phyloP scores from a whole-genome alignment of 2,797 vertebrate genomes.

The Pseudochirops cupreus region DNA sequence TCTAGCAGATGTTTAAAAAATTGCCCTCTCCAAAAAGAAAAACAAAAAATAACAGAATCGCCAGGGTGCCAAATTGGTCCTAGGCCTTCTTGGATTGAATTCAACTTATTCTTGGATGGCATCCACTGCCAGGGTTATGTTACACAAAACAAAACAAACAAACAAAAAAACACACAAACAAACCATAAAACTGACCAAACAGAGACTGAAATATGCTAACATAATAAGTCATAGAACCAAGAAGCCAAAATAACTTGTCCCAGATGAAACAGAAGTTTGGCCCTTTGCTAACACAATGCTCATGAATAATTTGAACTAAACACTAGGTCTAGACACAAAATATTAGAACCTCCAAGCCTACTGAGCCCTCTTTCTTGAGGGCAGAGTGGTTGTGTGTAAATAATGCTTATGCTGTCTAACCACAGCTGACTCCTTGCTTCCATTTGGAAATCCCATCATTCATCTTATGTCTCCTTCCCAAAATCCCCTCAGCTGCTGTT shows the following conservation, averaged over 20 bases:
- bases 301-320: not conserved
- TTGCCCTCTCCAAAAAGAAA: not conserved
- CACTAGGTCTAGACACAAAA: not conserved
- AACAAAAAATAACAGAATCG: not conserved
- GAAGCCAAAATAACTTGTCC: not conserved
- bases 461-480: not conserved
- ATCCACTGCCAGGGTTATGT: not conserved
- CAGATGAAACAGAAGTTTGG: not conserved
- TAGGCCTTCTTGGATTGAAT: not conserved
- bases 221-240: slow-evolving; percentile 6
- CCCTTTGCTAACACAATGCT: not conserved
- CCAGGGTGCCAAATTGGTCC: not conserved
- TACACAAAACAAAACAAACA: not conserved
- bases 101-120: not conserved
- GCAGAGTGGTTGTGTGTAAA: not conserved
- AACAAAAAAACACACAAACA: too few relatives aligned
- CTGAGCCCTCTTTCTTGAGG: not conserved
- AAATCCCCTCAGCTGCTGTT: not conserved
- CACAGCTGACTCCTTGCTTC: not conserved
- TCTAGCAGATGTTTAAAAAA: not conserved
- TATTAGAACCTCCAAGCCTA: not conserved
- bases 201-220: not conserved
- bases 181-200: not conserved
- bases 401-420: not conserved
- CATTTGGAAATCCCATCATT: not conserved